Base-by-base conservation (phyloP, 1,140 invertebrate species). In the Heliconius melpomene region DNA sequence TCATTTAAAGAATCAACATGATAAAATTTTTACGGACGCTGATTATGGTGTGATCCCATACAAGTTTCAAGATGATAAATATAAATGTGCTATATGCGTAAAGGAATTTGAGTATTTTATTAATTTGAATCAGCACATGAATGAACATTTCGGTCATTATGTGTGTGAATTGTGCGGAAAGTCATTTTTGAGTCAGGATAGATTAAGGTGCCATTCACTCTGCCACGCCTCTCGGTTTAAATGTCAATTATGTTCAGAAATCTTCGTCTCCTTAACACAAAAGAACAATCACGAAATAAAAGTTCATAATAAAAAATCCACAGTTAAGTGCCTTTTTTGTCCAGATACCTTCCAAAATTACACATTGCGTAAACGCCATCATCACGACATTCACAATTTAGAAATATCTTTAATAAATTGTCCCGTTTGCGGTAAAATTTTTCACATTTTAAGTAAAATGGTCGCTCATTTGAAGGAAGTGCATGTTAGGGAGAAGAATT, bases 121-220 rank as follows among this genome's bases (percentile, higher is more conserved):
- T 6, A 95, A 94, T 81, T 76, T 95, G 0, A 89, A 94, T 36
- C 90, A 92, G 16, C 95, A 95, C 57, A 92, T 95, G 91, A 92
- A 93, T 70, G 85, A 90, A 1, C 94, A 95, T 80, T 93, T 87
- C 74, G 91, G 89, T 0, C 90, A 84, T 60, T 98, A 97, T 85
- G 95, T 97, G 74, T 98, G 98, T 87, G 97, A 97, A 78, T 94
- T 96, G 7, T 98, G 98, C 86, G 95, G 95, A 1, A 98, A 98
- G 86, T 96, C 96, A 0, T 98, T 95, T 89, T 70, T 94, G 1
- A 92, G 89, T 78, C 87, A 90, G 13, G 92, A 90, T 18, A 74
- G 93, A 40, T 54, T 94, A 29, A 72, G 91, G 16, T 89, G 87
- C 50, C 93, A 94, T 76, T 75, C 85, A 0, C 36, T 89, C 0